Evolutionary conservation across 2,797 vertebrate genomes (phyloP).

Genomic region (Centroberyx gerrardi): DNA sequence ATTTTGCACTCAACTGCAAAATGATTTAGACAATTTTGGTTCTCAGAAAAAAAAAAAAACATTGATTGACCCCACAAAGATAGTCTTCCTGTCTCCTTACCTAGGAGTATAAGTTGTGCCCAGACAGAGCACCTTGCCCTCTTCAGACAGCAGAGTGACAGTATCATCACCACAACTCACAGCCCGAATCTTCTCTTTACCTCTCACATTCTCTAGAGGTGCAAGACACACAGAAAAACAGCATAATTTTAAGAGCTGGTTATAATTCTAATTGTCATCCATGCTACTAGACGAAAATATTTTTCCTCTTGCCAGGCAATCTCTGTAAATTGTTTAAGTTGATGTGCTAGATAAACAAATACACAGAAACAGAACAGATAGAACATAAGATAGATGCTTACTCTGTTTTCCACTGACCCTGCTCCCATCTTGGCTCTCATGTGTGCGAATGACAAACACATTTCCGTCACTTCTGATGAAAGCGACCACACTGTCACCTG

Average conservation of each 20-base stretch:
- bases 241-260: background rate
- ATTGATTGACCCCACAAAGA: too few species aligned
- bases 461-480: slow-evolving; percentile 47
- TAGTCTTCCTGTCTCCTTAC: slow-evolving; percentile 29
- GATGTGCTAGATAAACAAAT: background rate
- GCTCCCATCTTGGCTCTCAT: slow-evolving; percentile 13
- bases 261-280: background rate
- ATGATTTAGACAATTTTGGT: background rate
- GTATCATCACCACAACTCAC: slow-evolving; percentile 76
- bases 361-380: background rate
- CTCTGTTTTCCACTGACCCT: slow-evolving; percentile 53
- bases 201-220: slow-evolving; percentile 60
- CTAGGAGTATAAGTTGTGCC: slow-evolving; percentile 45
- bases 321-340: too few species aligned
- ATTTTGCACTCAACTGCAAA: too few species aligned
- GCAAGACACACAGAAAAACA: background rate
- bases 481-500: slow-evolving; percentile 31
- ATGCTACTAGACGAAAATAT: too few species aligned
- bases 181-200: slow-evolving; percentile 56
- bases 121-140: slow-evolving; percentile 48
- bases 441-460: slow-evolving; percentile 18
- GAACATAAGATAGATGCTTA: slow-evolving; percentile 29
- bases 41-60: too few species aligned
- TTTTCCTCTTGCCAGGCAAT: too few species aligned
- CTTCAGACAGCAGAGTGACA: slow-evolving; percentile 65